Conservation (phyloP, 1,140 invertebrate genomes). For the Delia radicum region DNA sequence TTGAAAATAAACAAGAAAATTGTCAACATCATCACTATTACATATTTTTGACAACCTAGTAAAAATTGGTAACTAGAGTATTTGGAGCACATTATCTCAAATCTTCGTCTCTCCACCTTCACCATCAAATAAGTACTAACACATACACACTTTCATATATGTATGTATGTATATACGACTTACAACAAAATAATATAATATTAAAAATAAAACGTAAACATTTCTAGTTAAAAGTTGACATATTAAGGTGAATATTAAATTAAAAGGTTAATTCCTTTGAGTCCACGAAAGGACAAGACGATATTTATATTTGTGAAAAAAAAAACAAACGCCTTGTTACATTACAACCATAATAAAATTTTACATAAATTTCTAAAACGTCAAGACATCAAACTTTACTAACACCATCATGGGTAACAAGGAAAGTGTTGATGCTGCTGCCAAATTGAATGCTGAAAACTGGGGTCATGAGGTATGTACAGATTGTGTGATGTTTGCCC, state of each 20-base stretch:
- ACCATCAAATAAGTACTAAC: background rate
- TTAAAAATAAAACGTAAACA: background rate
- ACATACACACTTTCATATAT: background rate
- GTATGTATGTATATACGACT: background rate
- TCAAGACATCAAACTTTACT: background rate
- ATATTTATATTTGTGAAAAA: background rate
- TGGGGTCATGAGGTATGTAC: slow-evolving; percentile 72
- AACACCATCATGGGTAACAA: slow-evolving; percentile 65
- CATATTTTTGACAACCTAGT: background rate
- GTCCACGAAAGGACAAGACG: background rate
- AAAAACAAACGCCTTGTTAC: background rate
- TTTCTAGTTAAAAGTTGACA: background rate
- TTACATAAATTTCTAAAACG: background rate
- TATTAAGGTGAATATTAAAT: background rate
- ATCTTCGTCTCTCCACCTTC: too few relatives aligned
- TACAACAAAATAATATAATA: background rate
- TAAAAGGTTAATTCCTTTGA: background rate
- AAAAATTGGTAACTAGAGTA: background rate
- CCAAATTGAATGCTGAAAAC: slow-evolving; percentile 71
- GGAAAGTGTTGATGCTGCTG: slow-evolving; percentile 71
- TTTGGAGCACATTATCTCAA: background rate
- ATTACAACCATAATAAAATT: background rate
- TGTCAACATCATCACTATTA: background rate
- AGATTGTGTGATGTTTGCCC: too few relatives aligned
- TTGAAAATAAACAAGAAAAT: background rate